These are phyloP conservation scores for Clamator glandarius DNA, from an alignment of 2,797 vertebrate species.

Conservation along the genomic window DNA sequence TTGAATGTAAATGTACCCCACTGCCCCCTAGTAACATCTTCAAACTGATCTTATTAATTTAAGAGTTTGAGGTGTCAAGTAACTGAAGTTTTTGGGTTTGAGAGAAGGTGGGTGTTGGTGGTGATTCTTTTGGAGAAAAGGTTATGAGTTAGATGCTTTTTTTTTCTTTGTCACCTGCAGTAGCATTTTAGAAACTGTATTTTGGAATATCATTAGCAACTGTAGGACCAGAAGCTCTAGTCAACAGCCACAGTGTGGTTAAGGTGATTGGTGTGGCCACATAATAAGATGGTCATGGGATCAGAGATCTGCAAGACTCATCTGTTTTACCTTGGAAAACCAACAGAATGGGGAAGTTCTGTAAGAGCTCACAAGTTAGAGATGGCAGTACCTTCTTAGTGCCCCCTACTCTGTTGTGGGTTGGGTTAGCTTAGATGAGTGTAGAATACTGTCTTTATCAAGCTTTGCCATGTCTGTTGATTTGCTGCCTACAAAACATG, in stretches of 20 bases:
- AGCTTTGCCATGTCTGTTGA: not conserved
- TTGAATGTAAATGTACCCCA: not conserved
- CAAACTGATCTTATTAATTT: not conserved
- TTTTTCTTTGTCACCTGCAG: fast-evolving
- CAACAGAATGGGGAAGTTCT: not conserved
- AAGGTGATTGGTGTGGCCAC: not conserved
- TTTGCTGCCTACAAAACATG: not conserved
- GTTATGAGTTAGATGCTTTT: not conserved
- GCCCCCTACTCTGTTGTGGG: not conserved
- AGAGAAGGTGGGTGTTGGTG: not conserved
- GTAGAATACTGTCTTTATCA: fast-evolving
- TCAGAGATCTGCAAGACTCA: not conserved
- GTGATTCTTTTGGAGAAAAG: not conserved
- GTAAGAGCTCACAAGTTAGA: not conserved
- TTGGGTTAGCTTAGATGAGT: not conserved
- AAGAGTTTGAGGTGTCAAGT: not conserved
- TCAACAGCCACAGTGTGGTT: not conserved
- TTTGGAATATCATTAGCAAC: not conserved
- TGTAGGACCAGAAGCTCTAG: not conserved
- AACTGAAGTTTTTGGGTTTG: not conserved
- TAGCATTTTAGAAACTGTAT: not conserved
- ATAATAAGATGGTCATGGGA: not conserved
- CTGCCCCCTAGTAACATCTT: not conserved
- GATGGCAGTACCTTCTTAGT: not conserved
- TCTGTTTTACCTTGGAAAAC: not conserved